Base-by-base conservation (phyloP, 2,797 vertebrate genomes). In the Carduelis carduelis region DNA sequence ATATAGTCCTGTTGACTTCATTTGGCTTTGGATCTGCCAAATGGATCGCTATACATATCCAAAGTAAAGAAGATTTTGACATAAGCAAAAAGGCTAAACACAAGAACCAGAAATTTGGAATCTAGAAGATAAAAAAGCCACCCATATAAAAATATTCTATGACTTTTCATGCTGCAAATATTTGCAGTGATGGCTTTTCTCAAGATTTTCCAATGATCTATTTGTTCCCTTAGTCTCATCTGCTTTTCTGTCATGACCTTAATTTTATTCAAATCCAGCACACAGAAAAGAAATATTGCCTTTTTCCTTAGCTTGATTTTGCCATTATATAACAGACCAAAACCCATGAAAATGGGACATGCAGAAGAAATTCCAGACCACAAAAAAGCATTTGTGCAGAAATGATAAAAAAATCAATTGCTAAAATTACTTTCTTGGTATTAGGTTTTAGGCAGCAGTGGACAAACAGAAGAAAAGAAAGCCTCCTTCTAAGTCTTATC, bases 311-410 rank as follows among this genome's bases (percentile, higher is more conserved):
- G 37, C 27, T 85, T 83, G 52, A 85, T 70, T 65, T 68, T 80
- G 37, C 60, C 34, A 8, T 77, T 87, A 85, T 74, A 46, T 64
- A 82, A 76, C 27, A 87, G 74, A 91, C 50, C 88, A 95, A 97
- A 97, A 57, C 47, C 89, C 91, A 94, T 21, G 26, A 72, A 92
- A 96, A 97, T 94, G 69, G 44, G 84, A 96, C 96, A 93, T 21
- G 14, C 35, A 90, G 69, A 43, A 92, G 49, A 94, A 95, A 91
- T 96, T 79, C 63, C 83, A 79, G 75, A 93, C n/a, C 92, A 82
- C 39, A 91, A 90, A 80, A 89, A 56, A 66, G 37, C 61, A 26
- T 27, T 91, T n/a, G 56, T 89, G 23, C 52, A 83, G 46, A 39
- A 91, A 87, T 43, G 65, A 86, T 81, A 47, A 69, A 92, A 92